Base-by-base conservation (phyloP, 2,888 invertebrate genomes). In the Elegia similella region DNA sequence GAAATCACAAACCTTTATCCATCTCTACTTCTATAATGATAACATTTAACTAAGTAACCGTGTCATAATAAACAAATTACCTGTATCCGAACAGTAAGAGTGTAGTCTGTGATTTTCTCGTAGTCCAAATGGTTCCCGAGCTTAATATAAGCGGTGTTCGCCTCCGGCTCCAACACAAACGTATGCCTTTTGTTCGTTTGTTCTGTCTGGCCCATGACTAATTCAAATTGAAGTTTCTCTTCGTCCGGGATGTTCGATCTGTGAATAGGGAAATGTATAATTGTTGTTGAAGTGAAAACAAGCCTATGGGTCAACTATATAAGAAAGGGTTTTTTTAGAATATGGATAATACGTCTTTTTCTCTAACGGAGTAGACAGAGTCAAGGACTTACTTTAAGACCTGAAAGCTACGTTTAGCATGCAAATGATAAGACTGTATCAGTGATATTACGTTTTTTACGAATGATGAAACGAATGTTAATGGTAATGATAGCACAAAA, bases 141-240 rank as follows among this genome's bases (percentile, higher is more conserved):
- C 70, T 95, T 95, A 58, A 98, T 95, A 64, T 94, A 93, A 6
- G 96, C 97, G 1, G 92, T 92, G 62, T 95, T 94, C 15, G 94
- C 95, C 61, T 93, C 94, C 44, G 95, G 94, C 73, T 94, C 94
- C 61, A 94, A 75, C 8, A 94, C 93, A 73, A 95, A 97, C 0
- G 96, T 96, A 69, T 95, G 95, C 76, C 93, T 94, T 78, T 95
- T 95, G 76, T 97, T 97, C 0, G 97, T 96, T 82, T 97, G 97
- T 70, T 95, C 95, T 0, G 97, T 97, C 73, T 96, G 94, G 0
- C 97, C 97, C 67, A 94, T 94, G 7, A 96, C 94, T 56, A 98
- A 86, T 76, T 96, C 95, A 74, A 97, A 98, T 62, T 95, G 94
- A 10, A 97, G 92, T 72, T 95, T 94, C 55, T 94, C 93, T 72